phyloP scores from a whole-genome alignment of 2,113 vertebrate genomes.

The Ptyas mucosa region DNA sequence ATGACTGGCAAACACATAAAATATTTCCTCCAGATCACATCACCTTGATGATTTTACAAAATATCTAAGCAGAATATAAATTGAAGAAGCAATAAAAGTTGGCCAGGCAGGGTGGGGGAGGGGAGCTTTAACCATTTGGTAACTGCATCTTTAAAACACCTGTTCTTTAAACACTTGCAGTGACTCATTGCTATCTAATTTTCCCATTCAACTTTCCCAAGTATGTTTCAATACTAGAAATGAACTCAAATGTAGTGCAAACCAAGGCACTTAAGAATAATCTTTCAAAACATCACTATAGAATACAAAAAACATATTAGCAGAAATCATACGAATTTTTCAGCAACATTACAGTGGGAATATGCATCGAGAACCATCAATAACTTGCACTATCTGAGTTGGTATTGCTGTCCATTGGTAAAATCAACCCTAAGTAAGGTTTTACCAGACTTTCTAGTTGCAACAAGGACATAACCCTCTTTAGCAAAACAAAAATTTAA shows the following conservation, averaged over 20 bases:
- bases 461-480: background rate
- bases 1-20: background rate
- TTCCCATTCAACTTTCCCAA: slow-evolving; percentile 28
- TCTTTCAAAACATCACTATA: slow-evolving; percentile 4
- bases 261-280: slow-evolving; percentile 37
- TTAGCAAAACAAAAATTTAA: background rate
- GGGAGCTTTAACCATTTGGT: background rate
- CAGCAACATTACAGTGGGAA: slow-evolving; percentile 43
- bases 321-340: slow-evolving; percentile 31
- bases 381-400: background rate
- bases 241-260: slow-evolving; percentile 38
- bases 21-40: background rate
- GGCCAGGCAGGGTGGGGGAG: background rate
- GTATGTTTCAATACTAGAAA: slow-evolving; percentile 43
- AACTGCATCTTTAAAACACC: slow-evolving; percentile 43
- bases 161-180: slow-evolving; percentile 42
- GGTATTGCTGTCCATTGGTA: slow-evolving; percentile 38
- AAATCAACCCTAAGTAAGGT: slow-evolving; percentile 29
- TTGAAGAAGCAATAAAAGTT: slow-evolving; percentile 14
- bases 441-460: slow-evolving; percentile 23
- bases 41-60: background rate
- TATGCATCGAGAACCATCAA: background rate
- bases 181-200: slow-evolving; percentile 28
- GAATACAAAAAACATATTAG: slow-evolving; percentile 29
- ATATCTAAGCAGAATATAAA: slow-evolving; percentile 20